Base-by-base conservation (phyloP, 2,797 vertebrate genomes). In the Salmo trutta region DNA sequence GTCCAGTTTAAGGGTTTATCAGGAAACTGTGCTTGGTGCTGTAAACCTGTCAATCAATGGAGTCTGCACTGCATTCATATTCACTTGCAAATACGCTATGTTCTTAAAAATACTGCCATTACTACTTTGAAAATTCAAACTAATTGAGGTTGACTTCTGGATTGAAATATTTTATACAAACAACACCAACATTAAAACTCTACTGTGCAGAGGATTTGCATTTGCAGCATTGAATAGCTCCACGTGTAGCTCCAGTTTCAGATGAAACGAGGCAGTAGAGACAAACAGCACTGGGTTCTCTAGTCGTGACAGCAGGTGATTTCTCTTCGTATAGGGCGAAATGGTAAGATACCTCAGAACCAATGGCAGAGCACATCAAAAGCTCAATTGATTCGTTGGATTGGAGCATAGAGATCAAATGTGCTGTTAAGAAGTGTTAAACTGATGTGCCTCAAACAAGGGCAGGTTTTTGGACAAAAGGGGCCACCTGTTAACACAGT, bases 321-420 rank as follows among this genome's bases (percentile, higher is more conserved):
- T 87, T 86, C 79, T 87, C 85, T 77, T 86, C 77, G 1, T 72
- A 83, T 72, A 83, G 86, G 79, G 79, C 53, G 71, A 86, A 82
- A 82, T 86, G 84, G 88, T 89, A 73, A 85, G 88, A 87, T 79
- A 86, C 86, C 83, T 82, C 86, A 27, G 78, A 88, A 83, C 88
- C 82, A 84, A 77, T 91, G 88, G 85, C 88, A 87, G 86, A 17
- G 16, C 83, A 87, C 89, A 90, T 91, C 90, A 91, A 92, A 92
- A 90, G 87, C 77, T 79, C 86, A 88, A 90, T 90, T 92, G 93
- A 94, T 90, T 91, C 83, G 81, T 80, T 12, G 72, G 83, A 94
- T 91, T 94, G 92, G 87, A 88, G 90, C 88, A 89, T 86, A 87
- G 89, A 93, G 92, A 93, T 94, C 91, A 94, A 94, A 93, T 91